phyloP scores from a whole-genome alignment of 2,113 vertebrate species.

The Trichechus manatus region DNA sequence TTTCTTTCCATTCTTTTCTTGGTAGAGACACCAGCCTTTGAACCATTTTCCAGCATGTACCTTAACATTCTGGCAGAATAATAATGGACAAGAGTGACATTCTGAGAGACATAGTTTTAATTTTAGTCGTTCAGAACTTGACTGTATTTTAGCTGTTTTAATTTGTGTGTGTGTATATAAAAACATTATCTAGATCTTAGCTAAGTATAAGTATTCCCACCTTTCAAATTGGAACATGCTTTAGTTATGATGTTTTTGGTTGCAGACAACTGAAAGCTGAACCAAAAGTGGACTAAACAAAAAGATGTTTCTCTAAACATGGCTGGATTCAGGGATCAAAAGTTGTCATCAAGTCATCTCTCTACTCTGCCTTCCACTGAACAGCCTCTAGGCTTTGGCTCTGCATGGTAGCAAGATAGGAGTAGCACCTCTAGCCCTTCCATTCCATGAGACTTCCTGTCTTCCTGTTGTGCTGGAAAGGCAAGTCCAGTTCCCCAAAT shows the following conservation, averaged over 20 bases:
- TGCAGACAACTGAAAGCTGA: not conserved
- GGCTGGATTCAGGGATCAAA: not conserved
- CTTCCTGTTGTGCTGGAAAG: not conserved
- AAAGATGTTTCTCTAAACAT: not conserved
- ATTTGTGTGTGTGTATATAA: not conserved
- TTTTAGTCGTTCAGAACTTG: conserved; percentile 28
- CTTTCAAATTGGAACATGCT: conserved; percentile 14
- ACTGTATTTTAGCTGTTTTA: not conserved
- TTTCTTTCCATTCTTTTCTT: conserved; percentile 23
- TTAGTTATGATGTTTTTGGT: not conserved
- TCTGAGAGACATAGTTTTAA: not conserved
- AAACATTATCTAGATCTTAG: not conserved
- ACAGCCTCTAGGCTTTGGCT: not conserved
- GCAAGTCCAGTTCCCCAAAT: not conserved
- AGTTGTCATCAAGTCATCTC: not conserved
- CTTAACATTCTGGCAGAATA: not conserved
- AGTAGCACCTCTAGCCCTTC: not conserved
- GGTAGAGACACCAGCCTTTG: conserved; percentile 25
- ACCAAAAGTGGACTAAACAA: not conserved
- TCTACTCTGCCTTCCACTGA: not conserved
- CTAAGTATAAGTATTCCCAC: not conserved
- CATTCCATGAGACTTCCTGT: not conserved
- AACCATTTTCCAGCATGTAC: not conserved
- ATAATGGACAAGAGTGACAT: not conserved
- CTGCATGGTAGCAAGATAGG: not conserved